Evolutionary conservation across 2,113 vertebrate species (phyloP), one percentile per base, ranked within the genome.

Genomic region (Phylloscopus whistleri): DNA sequence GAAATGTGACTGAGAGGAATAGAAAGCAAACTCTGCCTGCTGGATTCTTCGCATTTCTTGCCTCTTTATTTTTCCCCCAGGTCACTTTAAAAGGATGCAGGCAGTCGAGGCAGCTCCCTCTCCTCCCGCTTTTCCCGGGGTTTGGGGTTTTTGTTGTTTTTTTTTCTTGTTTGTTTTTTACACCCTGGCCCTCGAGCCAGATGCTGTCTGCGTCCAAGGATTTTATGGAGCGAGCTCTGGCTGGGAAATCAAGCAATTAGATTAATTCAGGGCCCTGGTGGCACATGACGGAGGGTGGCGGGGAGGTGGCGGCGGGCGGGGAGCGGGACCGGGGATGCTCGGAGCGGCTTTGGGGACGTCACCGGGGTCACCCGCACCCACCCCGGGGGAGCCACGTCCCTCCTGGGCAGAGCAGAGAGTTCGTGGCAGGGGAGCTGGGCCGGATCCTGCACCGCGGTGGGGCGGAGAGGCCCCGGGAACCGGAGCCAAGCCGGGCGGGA

Each of bases 11-110:
- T 69, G 97, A 94, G 96, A 97, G 95, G 93, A 92, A 91, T 92
- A 95, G 43, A 92, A 96, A 79, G 89, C 48, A 90, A 96, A 68
- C 89, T 94, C 89, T 77, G 95, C 62, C 92, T 93, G 96, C 93
- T 85, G 94, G 96, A 96, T 97, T 97, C 96, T 92, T 97, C 66
- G 81, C 97, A 97, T 97, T 97, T 96, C 93, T 95, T 91, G 88
- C 85, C 75, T 92, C 96, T 97, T 97, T 97, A 97, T 97, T 97
- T 97, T 68, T 93, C 96, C 95, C 96, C 30, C 79, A 93, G 93
- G 94, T 93, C 96, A 93, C 96, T 97, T 97, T 96, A 96, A 96
- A 97, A 96, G 94, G 94, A 94, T 96, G 92, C 96, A 95, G 94
- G 77, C 91, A 89, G 95, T 41, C 39, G n/a, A 96, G 76, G 92